phyloP scores from a whole-genome alignment of 2,113 vertebrate species.

The Oreochromis niloticus region DNA sequence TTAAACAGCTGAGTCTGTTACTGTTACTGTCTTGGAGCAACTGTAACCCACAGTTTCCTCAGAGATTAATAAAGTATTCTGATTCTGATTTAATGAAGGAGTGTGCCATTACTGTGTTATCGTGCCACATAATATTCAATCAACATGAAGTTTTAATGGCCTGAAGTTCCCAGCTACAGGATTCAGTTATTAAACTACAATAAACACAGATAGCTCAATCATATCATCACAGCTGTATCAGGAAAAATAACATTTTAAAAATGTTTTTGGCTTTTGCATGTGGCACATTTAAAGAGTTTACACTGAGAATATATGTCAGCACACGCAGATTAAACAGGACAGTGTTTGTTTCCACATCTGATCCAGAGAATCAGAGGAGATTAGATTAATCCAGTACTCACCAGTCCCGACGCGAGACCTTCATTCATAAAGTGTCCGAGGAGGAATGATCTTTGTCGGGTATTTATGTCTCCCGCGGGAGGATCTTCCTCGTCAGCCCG shows the following conservation, averaged over 20 bases:
- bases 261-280: not conserved
- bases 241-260: not conserved
- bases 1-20: not conserved
- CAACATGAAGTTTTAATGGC: not conserved
- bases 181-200: not conserved
- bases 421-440: not conserved
- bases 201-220: not conserved
- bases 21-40: not conserved
- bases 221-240: not conserved
- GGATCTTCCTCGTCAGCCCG: not conserved
- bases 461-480: not conserved
- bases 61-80: not conserved
- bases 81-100: not conserved
- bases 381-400: not conserved
- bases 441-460: not conserved
- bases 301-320: not conserved
- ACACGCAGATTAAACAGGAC: not conserved
- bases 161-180: not conserved
- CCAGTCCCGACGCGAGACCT: not conserved
- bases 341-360: not conserved
- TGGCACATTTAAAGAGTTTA: not conserved
- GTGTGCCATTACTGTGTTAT: not conserved
- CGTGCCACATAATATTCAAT: not conserved
- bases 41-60: not conserved
- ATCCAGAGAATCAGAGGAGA: not conserved